A percentile compares a stretch with the other conserved stretches of the same genome.
These are phyloP conservation scores for Ichneumon xanthorius DNA, from an alignment of 2,888 invertebrate species.

Conservation along the genomic window DNA sequence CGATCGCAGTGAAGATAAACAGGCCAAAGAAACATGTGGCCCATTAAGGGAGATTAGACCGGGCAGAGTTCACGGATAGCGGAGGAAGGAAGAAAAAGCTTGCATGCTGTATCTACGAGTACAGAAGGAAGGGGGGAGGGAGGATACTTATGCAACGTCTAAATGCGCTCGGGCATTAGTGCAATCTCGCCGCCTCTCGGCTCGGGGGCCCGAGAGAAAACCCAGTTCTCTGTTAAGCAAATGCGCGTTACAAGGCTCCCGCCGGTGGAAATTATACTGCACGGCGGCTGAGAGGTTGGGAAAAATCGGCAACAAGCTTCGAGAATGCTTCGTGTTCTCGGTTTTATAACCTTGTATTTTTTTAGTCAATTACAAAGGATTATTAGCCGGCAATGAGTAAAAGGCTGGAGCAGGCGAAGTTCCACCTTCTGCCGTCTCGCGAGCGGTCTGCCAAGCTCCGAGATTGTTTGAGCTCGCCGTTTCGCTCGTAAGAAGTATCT, in stretches of 20 bases:
- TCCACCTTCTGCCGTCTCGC: too few species aligned
- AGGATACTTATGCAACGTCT: conserved; percentile 71
- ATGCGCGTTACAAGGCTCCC: conserved; percentile 42
- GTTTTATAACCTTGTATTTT: conserved; percentile 30
- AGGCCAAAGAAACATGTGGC: conserved; percentile 58
- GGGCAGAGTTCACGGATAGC: conserved; percentile 36
- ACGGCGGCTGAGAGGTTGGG: conserved; percentile 30
- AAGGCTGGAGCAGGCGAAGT: not conserved
- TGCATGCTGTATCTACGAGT: conserved; percentile 44
- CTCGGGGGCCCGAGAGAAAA: conserved; percentile 6
- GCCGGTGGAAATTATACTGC: conserved; percentile 56
- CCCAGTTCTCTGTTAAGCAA: conserved; percentile 11
- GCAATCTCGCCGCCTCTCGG: conserved; percentile 68
- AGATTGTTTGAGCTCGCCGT: too few species aligned
- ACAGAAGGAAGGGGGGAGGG: conserved; percentile 57
- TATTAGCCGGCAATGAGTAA: not conserved
- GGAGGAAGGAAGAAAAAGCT: conserved; percentile 19
- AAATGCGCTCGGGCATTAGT: conserved; percentile 77
- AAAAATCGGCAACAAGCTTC: conserved; percentile 52
- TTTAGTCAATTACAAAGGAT: not conserved
- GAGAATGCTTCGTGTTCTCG: conserved; percentile 45
- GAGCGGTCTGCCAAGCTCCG: too few species aligned
- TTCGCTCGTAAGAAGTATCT: too few species aligned
- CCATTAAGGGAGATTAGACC: conserved; percentile 71
- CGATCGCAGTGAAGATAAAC: conserved; percentile 8